Conservation (phyloP, 2,113 vertebrate species). For the Gymnogyps californianus region DNA sequence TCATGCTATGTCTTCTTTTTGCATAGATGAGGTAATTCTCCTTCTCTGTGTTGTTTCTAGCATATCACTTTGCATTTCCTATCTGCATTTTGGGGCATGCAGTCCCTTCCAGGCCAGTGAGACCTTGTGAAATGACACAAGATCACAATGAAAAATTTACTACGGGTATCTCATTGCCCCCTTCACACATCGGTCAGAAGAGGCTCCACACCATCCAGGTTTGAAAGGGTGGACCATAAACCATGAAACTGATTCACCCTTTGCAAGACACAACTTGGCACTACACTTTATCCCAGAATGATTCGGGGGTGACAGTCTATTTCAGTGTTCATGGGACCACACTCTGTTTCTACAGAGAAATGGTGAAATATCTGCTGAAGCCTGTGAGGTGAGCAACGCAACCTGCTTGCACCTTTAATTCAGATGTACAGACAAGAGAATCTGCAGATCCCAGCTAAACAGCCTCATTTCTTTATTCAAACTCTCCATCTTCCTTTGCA, state of each 20-base stretch:
- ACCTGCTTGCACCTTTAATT: background rate
- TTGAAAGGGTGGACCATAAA: background rate
- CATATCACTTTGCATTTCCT: background rate
- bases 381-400: background rate
- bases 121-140: background rate
- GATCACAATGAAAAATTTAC: background rate
- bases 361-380: background rate
- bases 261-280: background rate
- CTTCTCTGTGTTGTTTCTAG: background rate
- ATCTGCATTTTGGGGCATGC: background rate
- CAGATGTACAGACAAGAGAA: background rate
- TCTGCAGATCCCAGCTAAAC: background rate
- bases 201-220: background rate
- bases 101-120: background rate
- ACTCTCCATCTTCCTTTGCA: background rate
- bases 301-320: background rate
- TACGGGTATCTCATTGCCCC: fast-evolving
- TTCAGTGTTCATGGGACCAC: no score
- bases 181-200: background rate
- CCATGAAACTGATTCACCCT: background rate
- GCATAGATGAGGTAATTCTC: background rate
- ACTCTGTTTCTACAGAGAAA: background rate
- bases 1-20: background rate
- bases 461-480: background rate
- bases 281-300: background rate